These are phyloP conservation scores for Aplochiton taeniatus DNA, from an alignment of 2,797 vertebrate genomes.

Conservation along the genomic window DNA sequence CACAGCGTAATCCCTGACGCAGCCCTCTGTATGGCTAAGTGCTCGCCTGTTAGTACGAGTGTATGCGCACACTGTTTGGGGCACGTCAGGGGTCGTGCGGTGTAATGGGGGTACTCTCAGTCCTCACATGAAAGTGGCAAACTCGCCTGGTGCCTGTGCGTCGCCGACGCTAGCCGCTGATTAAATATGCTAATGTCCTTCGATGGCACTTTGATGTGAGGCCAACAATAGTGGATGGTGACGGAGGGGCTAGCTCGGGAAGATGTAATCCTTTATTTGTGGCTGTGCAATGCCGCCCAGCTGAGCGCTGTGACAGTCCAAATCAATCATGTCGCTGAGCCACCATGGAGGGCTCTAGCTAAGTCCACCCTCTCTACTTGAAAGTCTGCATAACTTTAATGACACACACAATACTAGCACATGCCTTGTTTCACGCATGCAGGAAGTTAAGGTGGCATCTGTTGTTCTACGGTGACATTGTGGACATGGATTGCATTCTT, in stretches of 20 bases:
- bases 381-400: constrained; percentile 84
- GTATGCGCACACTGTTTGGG: constrained; percentile 21
- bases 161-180: constrained; percentile 77
- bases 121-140: constrained; percentile 67
- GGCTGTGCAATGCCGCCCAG: constrained; percentile 86
- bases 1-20: constrained; percentile 43
- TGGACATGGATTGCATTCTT: no score
- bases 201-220: constrained; percentile 89
- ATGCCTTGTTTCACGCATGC: constrained; percentile 33
- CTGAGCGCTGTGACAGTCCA: constrained; percentile 88
- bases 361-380: constrained; percentile 49
- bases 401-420: constrained; percentile 77
- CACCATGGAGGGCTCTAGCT: constrained; percentile 61
- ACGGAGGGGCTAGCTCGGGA: constrained; percentile 76
- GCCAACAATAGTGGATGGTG: constrained; percentile 79
- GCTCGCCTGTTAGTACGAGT: constrained; percentile 33
- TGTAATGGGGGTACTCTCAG: constrained; percentile 29
- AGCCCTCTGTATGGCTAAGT: constrained; percentile 40
- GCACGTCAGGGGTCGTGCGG: constrained; percentile 33
- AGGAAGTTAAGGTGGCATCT: constrained; percentile 47
- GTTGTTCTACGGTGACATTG: no score
- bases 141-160: constrained; percentile 52
- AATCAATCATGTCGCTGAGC: constrained; percentile 87
- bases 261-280: constrained; percentile 90
- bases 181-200: constrained; percentile 89